Percentiles rank a stretch among this genome's conserved stretches.
Evolutionary conservation across 2,888 invertebrate genomes (phyloP).

Genomic region (Operophtera brumata): DNA sequence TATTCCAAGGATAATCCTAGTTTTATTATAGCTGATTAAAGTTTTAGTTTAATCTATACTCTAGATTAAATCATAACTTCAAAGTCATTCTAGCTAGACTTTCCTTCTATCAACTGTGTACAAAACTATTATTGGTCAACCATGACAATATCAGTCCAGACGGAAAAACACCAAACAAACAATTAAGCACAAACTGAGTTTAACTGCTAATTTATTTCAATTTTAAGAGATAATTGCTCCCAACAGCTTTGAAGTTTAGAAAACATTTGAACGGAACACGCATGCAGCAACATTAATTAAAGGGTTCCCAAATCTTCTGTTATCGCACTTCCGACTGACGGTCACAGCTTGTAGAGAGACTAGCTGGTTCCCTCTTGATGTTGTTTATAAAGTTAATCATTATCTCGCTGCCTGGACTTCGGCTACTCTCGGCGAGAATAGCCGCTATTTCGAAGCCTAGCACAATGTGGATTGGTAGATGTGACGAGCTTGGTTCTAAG

Average conservation of each 20-base stretch:
- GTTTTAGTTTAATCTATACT: no score
- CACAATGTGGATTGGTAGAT: no score
- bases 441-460: no score
- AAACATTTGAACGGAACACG: slow-evolving; percentile 63
- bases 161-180: slow-evolving; percentile 17
- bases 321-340: slow-evolving; percentile 68
- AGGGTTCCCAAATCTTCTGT: slow-evolving; percentile 73
- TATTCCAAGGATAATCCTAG: no score
- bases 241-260: slow-evolving; percentile 49
- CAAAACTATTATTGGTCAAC: not conserved
- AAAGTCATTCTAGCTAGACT: not conserved
- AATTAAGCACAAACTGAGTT: slow-evolving; percentile 14
- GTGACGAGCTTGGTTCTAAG: no score
- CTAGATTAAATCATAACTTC: no score
- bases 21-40: no score
- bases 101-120: no score
- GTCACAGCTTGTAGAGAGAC: slow-evolving; percentile 3
- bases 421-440: no score
- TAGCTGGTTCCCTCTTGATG: not conserved
- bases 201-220: slow-evolving; percentile 34
- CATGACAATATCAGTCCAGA: slow-evolving; percentile 3
- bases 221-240: slow-evolving; percentile 31
- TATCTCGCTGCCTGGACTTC: no score
- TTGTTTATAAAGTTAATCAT: not conserved
- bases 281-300: slow-evolving; percentile 76